These are phyloP conservation scores for Fukomys damarensis DNA, from an alignment of 2,113 vertebrate species.

Conservation along the genomic window DNA sequence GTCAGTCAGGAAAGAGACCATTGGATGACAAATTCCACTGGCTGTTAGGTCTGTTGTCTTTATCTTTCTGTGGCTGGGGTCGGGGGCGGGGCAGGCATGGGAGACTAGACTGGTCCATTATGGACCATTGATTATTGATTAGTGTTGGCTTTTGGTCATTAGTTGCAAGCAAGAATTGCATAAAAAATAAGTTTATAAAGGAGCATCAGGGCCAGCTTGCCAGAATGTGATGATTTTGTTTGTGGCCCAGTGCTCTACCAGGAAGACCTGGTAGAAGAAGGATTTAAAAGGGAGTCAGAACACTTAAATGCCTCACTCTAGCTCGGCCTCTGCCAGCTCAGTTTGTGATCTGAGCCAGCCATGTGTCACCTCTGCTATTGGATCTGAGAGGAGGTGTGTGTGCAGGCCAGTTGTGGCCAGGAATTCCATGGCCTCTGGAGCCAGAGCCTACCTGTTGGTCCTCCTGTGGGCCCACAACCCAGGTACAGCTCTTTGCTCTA, in stretches of 20 bases:
- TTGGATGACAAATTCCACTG: background rate
- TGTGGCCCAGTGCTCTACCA: background rate
- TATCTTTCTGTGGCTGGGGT: background rate
- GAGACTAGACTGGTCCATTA: background rate
- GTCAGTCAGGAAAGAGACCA: background rate
- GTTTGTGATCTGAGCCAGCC: background rate
- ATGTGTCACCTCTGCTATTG: background rate
- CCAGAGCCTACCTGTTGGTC: no score
- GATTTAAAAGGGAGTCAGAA: background rate
- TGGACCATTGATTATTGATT: background rate
- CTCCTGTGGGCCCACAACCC: no score
- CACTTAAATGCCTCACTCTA: background rate
- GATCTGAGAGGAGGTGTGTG: background rate
- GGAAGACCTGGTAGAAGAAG: background rate
- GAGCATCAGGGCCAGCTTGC: background rate
- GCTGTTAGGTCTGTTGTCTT: background rate
- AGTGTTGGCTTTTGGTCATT: background rate
- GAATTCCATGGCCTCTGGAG: background rate
- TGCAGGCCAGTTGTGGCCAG: background rate
- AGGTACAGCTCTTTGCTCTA: background rate
- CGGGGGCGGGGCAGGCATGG: rapidly evolving
- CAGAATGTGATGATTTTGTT: background rate
- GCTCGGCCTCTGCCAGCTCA: background rate
- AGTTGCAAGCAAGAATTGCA: background rate
- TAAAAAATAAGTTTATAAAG: background rate